Evolutionary conservation across 2,888 invertebrate genomes (phyloP), one percentile per base, ranked within the genome.

Genomic region (Limnephilus rhombicus): DNA sequence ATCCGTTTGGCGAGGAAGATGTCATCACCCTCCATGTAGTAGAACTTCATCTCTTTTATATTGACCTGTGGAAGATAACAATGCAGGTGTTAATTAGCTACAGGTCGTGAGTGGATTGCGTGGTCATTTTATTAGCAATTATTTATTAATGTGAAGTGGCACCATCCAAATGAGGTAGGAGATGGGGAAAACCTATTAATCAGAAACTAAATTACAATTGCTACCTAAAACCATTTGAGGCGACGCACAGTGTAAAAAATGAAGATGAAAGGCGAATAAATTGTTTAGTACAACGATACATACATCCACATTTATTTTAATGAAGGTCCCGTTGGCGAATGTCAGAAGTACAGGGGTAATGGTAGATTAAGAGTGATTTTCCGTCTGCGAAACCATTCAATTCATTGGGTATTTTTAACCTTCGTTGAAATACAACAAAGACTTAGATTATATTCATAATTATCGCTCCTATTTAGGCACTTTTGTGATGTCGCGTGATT

Each of bases 11-110:
- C 96, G 90, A 98, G 96, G 41, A 97, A 96, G 90, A 97, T 97
- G 7, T 97, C 97, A 94, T 98, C 98, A 93, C 98, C 97, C 94
- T 98, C 97, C 97, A 98, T 97, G 94, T 98, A 98, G 94, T 97
- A 98, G 94, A 98, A 97, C 92, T 97, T 97, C 68, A 99, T 95
- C 93, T 97, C 97, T 83, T 96, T 96, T 82, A 97, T 93, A 91
- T 96, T 95, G 3, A 97, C 96, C 97, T 97, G 94, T 31, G 68
- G 24, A n/a, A 68, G 68, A 68, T 68, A 68, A 18, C 53, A 68
- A 68, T 68, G 5, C 24, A n/a, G 24, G 9, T 68, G 68, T 68
- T n/a, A 68, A 68, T 68, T 24, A n/a, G n/a, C 7, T 7, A 68
- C 68, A n/a, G 24, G 9, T 24, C 68, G 9, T 5, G 9, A 1